Base-by-base conservation (phyloP, 2,113 vertebrate genomes). In the Numida meleagris region DNA sequence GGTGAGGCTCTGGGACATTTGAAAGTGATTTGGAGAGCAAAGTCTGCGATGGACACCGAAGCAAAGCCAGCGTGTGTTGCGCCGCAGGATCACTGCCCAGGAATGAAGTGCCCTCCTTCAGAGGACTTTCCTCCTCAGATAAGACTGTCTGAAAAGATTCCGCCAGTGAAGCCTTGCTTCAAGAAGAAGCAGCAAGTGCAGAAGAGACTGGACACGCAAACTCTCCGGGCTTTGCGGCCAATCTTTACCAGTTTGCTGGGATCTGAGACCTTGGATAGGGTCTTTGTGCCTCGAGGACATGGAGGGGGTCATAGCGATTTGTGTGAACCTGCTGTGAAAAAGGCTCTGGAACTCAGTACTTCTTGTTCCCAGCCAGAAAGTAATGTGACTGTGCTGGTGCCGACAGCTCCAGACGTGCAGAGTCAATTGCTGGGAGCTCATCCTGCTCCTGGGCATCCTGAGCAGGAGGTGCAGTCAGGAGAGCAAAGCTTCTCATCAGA, bases 181-280 rank as follows among this genome's bases (percentile, higher is more conserved):
- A 99, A 99, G 96, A 99, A 99, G 97, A 99, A 99, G 89, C 98
- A 99, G 92, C 98, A 98, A 71, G 97, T 95, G 58, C 98, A 98
- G 94, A 99, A 99, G 95, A 98, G 99, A 75, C 84, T 99, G 94
- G 98, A 98, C 84, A 67, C 98, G 0, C 98, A 99, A 93, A 98
- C 99, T 34, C 95, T 99, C n/a, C 98, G 98, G 55, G 98, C 99
- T 76, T 82, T 99, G 95, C 96, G 99, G 65, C 99, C 99, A 0
- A 98, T 99, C 82, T 98, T 99, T 31, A 99, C 98, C 92, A 99
- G 98, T 65, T 86, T 99, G 78, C 95, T 99, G 68, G 98, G 98
- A 86, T 97, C 98, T 14, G 98, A 98, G 24, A 97, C 98, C 27
- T 97, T 99, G 83, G 99, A 98, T 58, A 98, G 98, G 10, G 98